phyloP scores from a whole-genome alignment of 30 jellyfish, hydroid and myxozoan species.

The Turritopsis dohrnii region DNA sequence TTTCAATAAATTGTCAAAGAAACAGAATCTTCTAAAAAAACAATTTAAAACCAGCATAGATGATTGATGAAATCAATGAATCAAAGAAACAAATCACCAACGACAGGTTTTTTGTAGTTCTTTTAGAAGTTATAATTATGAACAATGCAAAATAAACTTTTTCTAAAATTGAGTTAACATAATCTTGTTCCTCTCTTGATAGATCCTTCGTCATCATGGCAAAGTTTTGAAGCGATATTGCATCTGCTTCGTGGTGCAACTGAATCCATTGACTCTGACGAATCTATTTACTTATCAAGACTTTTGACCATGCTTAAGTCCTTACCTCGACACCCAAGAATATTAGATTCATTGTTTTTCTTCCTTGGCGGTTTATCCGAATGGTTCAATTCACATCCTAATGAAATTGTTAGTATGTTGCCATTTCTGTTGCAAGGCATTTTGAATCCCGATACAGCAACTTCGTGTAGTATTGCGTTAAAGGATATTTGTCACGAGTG shows the following conservation, averaged over 20 bases:
- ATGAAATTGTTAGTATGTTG: slow-evolving; percentile 38
- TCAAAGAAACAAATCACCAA: too few species aligned
- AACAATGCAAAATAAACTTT: too few species aligned
- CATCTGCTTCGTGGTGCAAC: slow-evolving; percentile 72
- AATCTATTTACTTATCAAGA: slow-evolving; percentile 41
- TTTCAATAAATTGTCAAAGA: too few species aligned
- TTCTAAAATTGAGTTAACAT: neutral
- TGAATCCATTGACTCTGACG: slow-evolving; percentile 53
- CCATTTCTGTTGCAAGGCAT: slow-evolving; percentile 70
- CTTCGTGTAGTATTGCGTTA: slow-evolving; percentile 66
- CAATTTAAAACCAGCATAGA: too few species aligned
- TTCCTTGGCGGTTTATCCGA: slow-evolving; percentile 81
- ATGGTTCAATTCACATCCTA: slow-evolving; percentile 68
- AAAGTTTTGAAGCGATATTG: slow-evolving; percentile 32
- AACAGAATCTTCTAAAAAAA: too few species aligned
- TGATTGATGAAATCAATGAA: too few species aligned
- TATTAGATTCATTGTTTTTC: slow-evolving; percentile 52
- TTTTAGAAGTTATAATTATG: too few species aligned
- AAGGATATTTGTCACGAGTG: slow-evolving; percentile 82
- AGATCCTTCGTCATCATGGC: slow-evolving; percentile 33
- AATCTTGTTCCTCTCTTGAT: neutral
- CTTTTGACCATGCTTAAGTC: slow-evolving; percentile 38
- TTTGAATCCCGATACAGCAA: slow-evolving; percentile 29
- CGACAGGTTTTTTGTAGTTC: too few species aligned
- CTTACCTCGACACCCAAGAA: slow-evolving; percentile 78